Evolutionary conservation across 2,888 invertebrate genomes (phyloP), one percentile per base, ranked within the genome.

Genomic region (Apodemia mormo): DNA sequence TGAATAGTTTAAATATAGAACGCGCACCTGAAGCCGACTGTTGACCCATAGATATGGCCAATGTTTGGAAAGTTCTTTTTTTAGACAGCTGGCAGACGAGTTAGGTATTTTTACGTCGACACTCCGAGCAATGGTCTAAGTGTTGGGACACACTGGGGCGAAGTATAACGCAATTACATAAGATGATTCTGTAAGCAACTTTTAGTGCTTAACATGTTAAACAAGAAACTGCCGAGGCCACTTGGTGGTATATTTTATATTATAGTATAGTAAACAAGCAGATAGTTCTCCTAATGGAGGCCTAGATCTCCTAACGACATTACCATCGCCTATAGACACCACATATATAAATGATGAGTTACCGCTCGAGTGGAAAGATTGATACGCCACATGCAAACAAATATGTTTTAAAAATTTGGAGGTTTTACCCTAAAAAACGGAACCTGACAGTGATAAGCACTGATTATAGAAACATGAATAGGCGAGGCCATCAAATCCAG

Each of bases 11-110:
- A 58, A 58, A 33, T 58, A 30, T 58, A 58, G 30, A 58, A 58
- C 58, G 58, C 58, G 58, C 58, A 58, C 58, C 58, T 58, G 58
- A 58, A 30, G 30, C 30, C 58, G 58, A 58, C 12, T 58, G 58
- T 58, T 58, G 58, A 58, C 58, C 58, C 58, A 58, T 58, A 58
- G 58, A 58, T 58, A 58, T 58, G 30, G 58, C 58, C 58, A 58
- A 58, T 58, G 58, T 58, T 58, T 58, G 58, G 58, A 58, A 58
- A 58, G 49, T 33, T 58, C 58, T 58, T 58, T 58, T 58, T 58
- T 5, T 58, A 58, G 58, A 58, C 58, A 30, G 30, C 58, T 58
- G 30, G 61, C 61, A 61, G 61, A 61, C 61, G 61, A 61, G 61
- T 30, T 61, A 61, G 61, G 61, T 61, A 61, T 61, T 61, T 61